Base-by-base conservation (phyloP, 2,113 vertebrate species). In the Corythaeola cristata region DNA sequence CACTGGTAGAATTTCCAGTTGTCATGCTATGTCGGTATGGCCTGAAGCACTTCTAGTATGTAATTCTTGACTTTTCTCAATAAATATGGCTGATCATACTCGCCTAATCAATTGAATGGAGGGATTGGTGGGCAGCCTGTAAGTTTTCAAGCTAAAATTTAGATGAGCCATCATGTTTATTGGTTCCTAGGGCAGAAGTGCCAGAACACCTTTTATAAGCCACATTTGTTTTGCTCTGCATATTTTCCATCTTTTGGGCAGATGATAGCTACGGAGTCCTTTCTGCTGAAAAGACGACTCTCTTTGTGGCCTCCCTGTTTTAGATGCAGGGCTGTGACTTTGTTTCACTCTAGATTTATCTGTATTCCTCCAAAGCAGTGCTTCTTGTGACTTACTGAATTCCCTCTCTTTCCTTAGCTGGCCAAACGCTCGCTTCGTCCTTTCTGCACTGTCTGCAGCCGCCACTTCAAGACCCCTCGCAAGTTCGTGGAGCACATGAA, bases 401-500 rank as follows among this genome's bases (percentile, higher is more conserved):
- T 50, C 44, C 44, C 20, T 15, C 33, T 84, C 56, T 92, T 33
- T 45, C 87, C 68, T 59, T 96, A 99, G 99, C 96, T 99, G 7
- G 98, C 98, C 92, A 99, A 98, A 74, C 98, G 98, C 60, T 98
- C 98, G 0, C 97, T 98, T 64, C 98, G 99, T 79, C 99, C 99
- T 53, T 99, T 98, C 97, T 99, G 99, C 97, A 99, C 98, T 1
- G 90, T 99, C 83, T 99, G 99, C 96, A 99, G 98, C 98, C 98
- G 98, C 85, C 98, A 98, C 94, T 99, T 99, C 98, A 99, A 98
- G 96, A 99, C 98, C 12, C 98, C 99, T 15, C 98, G 98, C 96
- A 98, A 99, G 76, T 99, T 99, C 44, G 98, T 99, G 95, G 99
- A 99, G 91, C 99, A 99, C 50, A 98, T 99, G 97, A 99, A 99